These are phyloP conservation scores for Lasioglossum oenotherae DNA, from an alignment of 2,888 invertebrate genomes.

Conservation along the genomic window DNA sequence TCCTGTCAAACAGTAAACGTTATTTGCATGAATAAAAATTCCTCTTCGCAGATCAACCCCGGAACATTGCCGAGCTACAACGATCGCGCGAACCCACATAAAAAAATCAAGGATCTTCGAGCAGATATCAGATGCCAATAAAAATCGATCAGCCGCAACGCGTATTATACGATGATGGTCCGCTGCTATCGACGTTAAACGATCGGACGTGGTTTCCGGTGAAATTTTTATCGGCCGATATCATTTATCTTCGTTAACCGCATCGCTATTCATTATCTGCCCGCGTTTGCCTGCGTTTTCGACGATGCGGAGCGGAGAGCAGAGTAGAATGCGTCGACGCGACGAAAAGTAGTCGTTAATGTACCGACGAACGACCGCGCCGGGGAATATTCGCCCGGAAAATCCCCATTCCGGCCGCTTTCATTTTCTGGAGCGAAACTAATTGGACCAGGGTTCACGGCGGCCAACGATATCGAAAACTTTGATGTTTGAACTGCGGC, in stretches of 20 bases:
- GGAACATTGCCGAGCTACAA: not conserved
- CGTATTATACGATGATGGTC: not conserved
- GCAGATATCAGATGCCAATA: not conserved
- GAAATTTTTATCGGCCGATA: conserved; percentile 6
- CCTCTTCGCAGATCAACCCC: no score
- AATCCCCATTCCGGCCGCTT: conserved; percentile 24
- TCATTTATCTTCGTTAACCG: conserved; percentile 3
- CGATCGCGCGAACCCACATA: not conserved
- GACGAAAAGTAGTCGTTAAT: not conserved
- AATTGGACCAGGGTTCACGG: conserved; percentile 47
- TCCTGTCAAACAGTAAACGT: no score
- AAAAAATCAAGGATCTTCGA: not conserved
- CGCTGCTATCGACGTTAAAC: not conserved
- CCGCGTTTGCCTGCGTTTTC: not conserved
- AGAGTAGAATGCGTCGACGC: not conserved
- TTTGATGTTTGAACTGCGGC: conserved; percentile 36
- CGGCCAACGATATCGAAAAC: conserved; percentile 49
- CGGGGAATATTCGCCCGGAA: conserved; percentile 39
- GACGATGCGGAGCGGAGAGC: not conserved
- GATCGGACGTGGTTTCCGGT: not conserved
- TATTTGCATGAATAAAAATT: no score
- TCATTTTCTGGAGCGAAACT: conserved; percentile 53
- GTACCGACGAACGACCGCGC: conserved; percentile 3
- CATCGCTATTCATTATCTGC: not conserved
- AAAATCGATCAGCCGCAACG: not conserved